phyloP scores from a whole-genome alignment of 2,888 invertebrate genomes.

The Tupiocoris notatus region DNA sequence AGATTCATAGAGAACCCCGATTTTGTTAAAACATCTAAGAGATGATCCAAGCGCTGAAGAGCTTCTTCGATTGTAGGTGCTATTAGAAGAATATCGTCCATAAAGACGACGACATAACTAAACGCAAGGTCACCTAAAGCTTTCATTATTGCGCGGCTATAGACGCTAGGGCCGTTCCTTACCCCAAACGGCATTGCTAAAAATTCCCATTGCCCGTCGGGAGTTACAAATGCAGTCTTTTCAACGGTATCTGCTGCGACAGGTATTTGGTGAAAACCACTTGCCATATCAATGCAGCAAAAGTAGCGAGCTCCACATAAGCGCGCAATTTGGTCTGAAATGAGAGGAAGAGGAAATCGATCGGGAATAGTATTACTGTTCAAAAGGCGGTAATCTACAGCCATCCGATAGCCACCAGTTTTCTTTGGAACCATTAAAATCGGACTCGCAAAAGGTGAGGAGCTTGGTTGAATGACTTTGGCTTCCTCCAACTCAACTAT shows the following conservation, averaged over 20 bases:
- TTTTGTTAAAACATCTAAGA: constrained; percentile 43
- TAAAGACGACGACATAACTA: constrained; percentile 42
- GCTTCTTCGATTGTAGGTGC: constrained; percentile 48
- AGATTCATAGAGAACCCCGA: constrained; percentile 40
- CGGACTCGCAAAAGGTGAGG: constrained; percentile 50
- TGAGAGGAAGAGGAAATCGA: too few relatives aligned
- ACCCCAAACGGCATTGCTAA: constrained; percentile 23
- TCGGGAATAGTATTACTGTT: constrained; percentile 50
- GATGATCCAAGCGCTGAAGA: constrained; percentile 49
- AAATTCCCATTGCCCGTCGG: constrained; percentile 5
- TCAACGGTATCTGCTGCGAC: background rate
- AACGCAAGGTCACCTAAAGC: constrained; percentile 51
- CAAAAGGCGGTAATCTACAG: constrained; percentile 50
- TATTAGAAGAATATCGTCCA: constrained; percentile 48
- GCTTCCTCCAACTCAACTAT: background rate
- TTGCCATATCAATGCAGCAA: constrained; percentile 48
- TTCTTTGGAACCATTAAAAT: too few relatives aligned
- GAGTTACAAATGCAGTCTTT: constrained; percentile 22
- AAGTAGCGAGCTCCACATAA: constrained; percentile 50
- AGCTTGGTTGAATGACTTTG: constrained; percentile 8
- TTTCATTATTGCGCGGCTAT: constrained; percentile 51
- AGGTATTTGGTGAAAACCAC: constrained; percentile 6
- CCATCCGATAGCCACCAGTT: constrained; percentile 48
- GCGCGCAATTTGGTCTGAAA: constrained; percentile 43
- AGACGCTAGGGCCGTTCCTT: constrained; percentile 51